These are phyloP conservation scores for Echinops telfairi DNA, from an alignment of 2,113 vertebrate species.

Conservation along the genomic window DNA sequence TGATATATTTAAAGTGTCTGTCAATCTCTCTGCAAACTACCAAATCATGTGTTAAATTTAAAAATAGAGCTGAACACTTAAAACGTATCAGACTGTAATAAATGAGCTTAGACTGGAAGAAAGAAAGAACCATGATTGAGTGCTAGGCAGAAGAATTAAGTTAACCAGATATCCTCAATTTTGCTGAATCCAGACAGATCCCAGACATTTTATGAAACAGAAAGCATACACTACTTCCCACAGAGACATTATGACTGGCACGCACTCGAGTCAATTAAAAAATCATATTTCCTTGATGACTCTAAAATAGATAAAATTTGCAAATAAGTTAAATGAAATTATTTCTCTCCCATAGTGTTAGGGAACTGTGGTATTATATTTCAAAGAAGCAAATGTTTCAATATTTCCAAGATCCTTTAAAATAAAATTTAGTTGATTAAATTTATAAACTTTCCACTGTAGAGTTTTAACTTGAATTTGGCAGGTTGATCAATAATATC, in stretches of 20 bases:
- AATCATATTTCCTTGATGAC: neutral
- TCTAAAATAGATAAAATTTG: slow-evolving; percentile 25
- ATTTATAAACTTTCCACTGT: neutral
- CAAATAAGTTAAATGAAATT: slow-evolving; percentile 18
- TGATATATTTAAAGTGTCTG: slow-evolving; percentile 78
- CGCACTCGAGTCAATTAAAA: neutral
- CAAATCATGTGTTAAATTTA: slow-evolving; percentile 79
- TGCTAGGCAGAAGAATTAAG: neutral
- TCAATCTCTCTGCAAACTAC: slow-evolving; percentile 72
- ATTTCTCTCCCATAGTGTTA: neutral
- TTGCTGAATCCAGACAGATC: neutral
- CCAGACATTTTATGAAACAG: neutral
- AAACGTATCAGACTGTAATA: slow-evolving; percentile 81
- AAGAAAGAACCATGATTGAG: slow-evolving; percentile 58
- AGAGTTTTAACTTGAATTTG: slow-evolving; percentile 27
- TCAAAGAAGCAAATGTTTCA: slow-evolving; percentile 9
- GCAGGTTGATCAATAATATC: slow-evolving; percentile 26
- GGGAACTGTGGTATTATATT: neutral
- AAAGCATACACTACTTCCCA: neutral
- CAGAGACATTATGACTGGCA: neutral
- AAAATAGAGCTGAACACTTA: slow-evolving; percentile 68
- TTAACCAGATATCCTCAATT: slow-evolving; percentile 14
- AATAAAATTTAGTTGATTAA: slow-evolving; percentile 23
- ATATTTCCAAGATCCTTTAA: slow-evolving; percentile 36
- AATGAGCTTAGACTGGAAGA: slow-evolving; percentile 62